phyloP scores from a whole-genome alignment of 1,140 invertebrate genomes.

The Drosophila sproati region DNA sequence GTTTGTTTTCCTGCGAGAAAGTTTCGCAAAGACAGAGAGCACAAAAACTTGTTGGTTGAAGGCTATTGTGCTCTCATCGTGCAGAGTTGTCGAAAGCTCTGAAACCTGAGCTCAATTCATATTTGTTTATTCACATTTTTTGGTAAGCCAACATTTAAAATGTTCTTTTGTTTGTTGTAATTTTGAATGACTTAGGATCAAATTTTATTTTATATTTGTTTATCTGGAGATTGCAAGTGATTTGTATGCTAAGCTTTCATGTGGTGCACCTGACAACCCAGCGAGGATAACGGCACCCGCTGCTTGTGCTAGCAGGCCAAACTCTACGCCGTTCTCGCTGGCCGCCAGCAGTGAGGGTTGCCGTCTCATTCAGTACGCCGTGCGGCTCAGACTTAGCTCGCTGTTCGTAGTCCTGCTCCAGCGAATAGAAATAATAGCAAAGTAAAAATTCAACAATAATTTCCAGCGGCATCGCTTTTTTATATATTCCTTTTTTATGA shows the following conservation, averaged over 20 bases:
- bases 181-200: not conserved
- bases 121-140: not conserved
- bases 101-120: not conserved
- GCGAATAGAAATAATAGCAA: constrained; percentile 18
- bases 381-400: constrained; percentile 46
- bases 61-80: constrained; percentile 44
- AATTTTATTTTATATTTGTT: not conserved
- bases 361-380: constrained; percentile 70
- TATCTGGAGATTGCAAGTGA: not conserved
- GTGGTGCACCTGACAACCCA: constrained; percentile 45
- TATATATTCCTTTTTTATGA: constrained; percentile 19
- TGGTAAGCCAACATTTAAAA: not conserved
- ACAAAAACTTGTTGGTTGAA: constrained; percentile 65
- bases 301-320: constrained; percentile 27
- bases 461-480: constrained; percentile 22
- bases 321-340: constrained; percentile 29
- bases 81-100: constrained; percentile 41
- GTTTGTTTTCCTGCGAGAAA: constrained; percentile 29
- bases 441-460: constrained; percentile 20
- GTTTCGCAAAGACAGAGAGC: constrained; percentile 39
- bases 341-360: constrained; percentile 70
- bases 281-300: constrained; percentile 7
- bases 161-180: not conserved
- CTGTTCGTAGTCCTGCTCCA: constrained; percentile 21
- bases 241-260: not conserved